Base-by-base conservation (phyloP, 2,113 vertebrate genomes). In the Uria lomvia region DNA sequence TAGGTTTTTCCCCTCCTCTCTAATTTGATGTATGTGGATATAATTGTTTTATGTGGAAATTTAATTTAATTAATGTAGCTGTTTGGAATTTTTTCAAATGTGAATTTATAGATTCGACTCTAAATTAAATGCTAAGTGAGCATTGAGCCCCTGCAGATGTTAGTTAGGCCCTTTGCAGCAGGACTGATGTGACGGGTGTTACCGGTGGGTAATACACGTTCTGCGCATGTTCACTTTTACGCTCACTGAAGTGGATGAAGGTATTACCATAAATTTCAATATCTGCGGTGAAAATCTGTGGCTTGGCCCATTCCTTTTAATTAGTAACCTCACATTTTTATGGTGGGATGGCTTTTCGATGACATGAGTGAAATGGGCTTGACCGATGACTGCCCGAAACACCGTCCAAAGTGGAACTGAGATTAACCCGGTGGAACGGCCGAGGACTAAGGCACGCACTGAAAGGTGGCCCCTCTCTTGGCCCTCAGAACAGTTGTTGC, bases 21-120 rank as follows among this genome's bases (percentile, higher is more conserved):
- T 83, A 29, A 53, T 55, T 66, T n/a, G 73, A 73, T 49, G 40
- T 78, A 36, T 66, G 34, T 80, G 40, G 67, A 40, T 56, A 12
- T 86, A 88, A 85, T 88, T 50, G 42, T 67, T 93, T 85, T 88
- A 74, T 67, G 86, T 94, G 38, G 93, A 96, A 95, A 82, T 94
- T 32, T 75, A 60, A 87, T 82, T 78, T 49, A 24, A 50, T 86
- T 89, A 49, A 36, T n/a, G 24, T 34, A 65, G 78, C 68, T 32
- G 50, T 67, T 63, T 58, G 67, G 74, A 88, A 38, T 32, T 74
- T 75, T 94, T 85, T 92, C n/a, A 74, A 60, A 84, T n/a, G 40
- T 30, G 52, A 58, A 75, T 63, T 26, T 66, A 18, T 67, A 84
- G 76, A 49, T 78, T 86, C 0, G 2, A 59, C 7, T 66, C 29